Evolutionary conservation across 2,888 invertebrate genomes (phyloP).

Genomic region (Eumacrocentrus americanus): DNA sequence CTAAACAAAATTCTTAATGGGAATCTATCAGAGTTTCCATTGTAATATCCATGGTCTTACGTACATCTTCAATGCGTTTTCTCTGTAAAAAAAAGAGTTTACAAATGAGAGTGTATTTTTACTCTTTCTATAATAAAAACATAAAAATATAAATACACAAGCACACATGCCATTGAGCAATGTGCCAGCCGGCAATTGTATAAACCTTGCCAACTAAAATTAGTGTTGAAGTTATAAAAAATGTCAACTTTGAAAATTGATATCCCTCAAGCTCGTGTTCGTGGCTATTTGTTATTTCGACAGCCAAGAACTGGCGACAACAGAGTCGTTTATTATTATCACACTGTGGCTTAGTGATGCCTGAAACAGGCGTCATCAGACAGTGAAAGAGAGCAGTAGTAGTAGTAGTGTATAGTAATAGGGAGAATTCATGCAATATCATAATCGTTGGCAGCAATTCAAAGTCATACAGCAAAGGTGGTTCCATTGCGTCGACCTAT

Average conservation of each 20-base stretch:
- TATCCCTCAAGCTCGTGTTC: conserved; percentile 11
- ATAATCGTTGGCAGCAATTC: conserved; percentile 29
- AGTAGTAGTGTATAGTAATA: no score
- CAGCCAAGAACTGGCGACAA: conserved; percentile 18
- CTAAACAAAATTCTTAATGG: neutral
- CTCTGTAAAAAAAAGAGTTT: conserved; percentile 38
- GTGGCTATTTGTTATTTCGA: conserved; percentile 25
- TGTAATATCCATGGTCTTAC: conserved; percentile 29
- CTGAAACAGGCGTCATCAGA: conserved; percentile 21
- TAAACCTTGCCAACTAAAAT: neutral
- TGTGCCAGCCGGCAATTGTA: neutral
- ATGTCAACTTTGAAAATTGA: conserved; percentile 5
- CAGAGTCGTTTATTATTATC: conserved; percentile 29
- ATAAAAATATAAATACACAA: conserved; percentile 2
- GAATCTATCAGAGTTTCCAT: neutral
- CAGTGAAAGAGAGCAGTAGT: neutral
- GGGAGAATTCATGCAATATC: conserved; percentile 11
- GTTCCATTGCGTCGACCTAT: neutral
- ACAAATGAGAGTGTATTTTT: conserved; percentile 26
- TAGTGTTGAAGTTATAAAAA: neutral
- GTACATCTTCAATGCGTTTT: conserved; percentile 42
- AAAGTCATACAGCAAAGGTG: neutral
- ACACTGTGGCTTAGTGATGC: conserved; percentile 16
- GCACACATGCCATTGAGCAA: conserved; percentile 4
- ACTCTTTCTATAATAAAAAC: neutral